Base-by-base conservation (phyloP, 2,797 vertebrate species). In the Glossophaga mutica region DNA sequence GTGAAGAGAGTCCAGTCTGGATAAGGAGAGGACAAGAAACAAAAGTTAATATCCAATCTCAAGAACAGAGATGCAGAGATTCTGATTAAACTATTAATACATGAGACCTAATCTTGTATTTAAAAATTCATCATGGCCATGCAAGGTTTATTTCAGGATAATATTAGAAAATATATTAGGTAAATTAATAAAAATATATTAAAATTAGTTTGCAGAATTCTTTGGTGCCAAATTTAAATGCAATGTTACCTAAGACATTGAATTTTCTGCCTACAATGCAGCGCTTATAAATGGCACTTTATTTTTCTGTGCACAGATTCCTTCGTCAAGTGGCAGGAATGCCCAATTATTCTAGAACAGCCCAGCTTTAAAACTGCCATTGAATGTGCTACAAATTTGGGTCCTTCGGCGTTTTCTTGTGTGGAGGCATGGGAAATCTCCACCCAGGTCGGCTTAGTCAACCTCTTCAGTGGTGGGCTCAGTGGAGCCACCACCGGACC, bases 401-500 rank as follows among this genome's bases (percentile, higher is more conserved):
- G 96, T 97, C 96, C 97, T 90, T 98, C 96, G 76, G 50, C 94
- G 87, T 70, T 22, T 97, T 78, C 22, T 48, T 93, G 94, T 82
- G 96, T 96, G 82, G 96, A 98, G 76, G 84, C 52, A 90, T 96
- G 97, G 84, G 79, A 11, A 86, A 81, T 26, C 3, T 42, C 9
- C 19, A 44, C 44, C 93, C 91, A 73, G 1, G 24, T 0, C 15
- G 2, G 62, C 96, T 98, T 98, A 99, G 39, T 99, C 98, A 50
- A 98, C 99, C 97, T 99, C 99, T 94, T 99, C 98, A 11, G 98
- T 98, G 48, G 98, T 99, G n/a, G 99, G 99, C 91, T n/a, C 68
- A n/a, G 42, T 3, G 42, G 70, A 26, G 44, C 98, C 98, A 11
- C 98, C 98, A 0, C 98, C 98, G 0, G 98, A 96, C 0, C 70